Base-by-base conservation (phyloP, 2,888 invertebrate genomes). In the Elegia similella region DNA sequence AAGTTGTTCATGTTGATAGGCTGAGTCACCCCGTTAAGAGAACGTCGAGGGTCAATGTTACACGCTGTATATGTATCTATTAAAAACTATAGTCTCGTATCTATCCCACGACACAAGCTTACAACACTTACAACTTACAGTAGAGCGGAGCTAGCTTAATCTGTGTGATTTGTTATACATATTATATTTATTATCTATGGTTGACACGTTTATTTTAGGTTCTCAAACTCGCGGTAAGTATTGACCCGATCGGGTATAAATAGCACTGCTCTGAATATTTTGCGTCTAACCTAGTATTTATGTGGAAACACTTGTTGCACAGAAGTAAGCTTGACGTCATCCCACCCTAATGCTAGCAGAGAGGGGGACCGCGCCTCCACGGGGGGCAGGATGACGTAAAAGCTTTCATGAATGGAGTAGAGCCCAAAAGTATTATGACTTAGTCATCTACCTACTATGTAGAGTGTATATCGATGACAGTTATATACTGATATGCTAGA, bases 231-330 rank as follows among this genome's bases (percentile, higher is more conserved):
- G 2, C n/a, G n/a, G n/a, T n/a, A n/a, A 23, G 23, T 23, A 23
- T 23, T 23, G 23, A 23, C 23, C 76, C 66, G 66, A 69, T 64
- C 55, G 74, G 78, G 76, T 88, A 89, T 84, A 89, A 89, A 89
- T 89, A 89, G 80, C 82, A 69, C 67, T 59, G 67, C 63, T 73
- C 69, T 58, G 66, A 62, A 73, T 78, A 76, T 74, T 74, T 76
- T 75, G 78, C 73, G 67, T 59, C 58, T 42, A 57, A 76, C 75
- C 68, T 70, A 76, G 73, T 81, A 76, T 70, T 75, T 77, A 74
- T 76, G 78, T 78, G 61, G 71, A 67, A 78, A 76, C 86, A 89
- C 89, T 89, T 89, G 89, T 89, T 90, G 90, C 90, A 83, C 78
- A 75, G 70, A 75, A 63, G 69, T 5, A 23, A 23, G 70, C 69